Percentiles rank a stretch among this genome's conserved stretches.
Evolutionary conservation across 2,797 vertebrate genomes (phyloP).

Genomic region (Sparidentex hasta): DNA sequence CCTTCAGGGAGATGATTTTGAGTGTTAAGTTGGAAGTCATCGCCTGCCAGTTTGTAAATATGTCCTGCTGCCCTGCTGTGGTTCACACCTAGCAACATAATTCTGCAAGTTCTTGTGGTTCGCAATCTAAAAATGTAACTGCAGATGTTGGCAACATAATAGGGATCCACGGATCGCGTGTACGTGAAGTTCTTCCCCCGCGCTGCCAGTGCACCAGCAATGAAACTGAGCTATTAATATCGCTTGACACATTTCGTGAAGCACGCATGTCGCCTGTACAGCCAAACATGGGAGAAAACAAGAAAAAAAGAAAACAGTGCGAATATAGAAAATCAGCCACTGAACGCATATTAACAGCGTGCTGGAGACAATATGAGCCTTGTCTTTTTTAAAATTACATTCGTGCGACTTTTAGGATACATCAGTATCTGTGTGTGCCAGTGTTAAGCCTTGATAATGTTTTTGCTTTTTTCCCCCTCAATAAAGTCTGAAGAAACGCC

Average conservation of each 20-base stretch:
- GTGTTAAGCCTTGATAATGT: conserved; percentile 81
- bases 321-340: conserved; percentile 4
- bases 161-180: background rate
- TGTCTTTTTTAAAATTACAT: conserved; percentile 55
- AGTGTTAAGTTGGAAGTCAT: no score
- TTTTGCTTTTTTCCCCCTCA: conserved; percentile 78
- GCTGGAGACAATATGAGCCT: conserved; percentile 51
- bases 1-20: background rate
- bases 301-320: background rate
- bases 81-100: background rate
- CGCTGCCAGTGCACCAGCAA: background rate
- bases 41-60: background rate
- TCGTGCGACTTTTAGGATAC: conserved; percentile 55
- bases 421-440: conserved; percentile 54
- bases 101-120: background rate
- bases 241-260: conserved; percentile 29
- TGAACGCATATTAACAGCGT: conserved; percentile 28
- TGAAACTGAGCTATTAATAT: conserved; percentile 51
- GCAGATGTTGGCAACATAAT: background rate
- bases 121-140: background rate
- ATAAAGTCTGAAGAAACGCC: conserved; percentile 83
- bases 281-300: conserved; percentile 9
- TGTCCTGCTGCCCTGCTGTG: background rate
- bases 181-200: conserved; percentile 8
- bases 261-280: background rate